Base-by-base conservation (phyloP, 2,113 vertebrate species). In the Heteronetta atricapilla region DNA sequence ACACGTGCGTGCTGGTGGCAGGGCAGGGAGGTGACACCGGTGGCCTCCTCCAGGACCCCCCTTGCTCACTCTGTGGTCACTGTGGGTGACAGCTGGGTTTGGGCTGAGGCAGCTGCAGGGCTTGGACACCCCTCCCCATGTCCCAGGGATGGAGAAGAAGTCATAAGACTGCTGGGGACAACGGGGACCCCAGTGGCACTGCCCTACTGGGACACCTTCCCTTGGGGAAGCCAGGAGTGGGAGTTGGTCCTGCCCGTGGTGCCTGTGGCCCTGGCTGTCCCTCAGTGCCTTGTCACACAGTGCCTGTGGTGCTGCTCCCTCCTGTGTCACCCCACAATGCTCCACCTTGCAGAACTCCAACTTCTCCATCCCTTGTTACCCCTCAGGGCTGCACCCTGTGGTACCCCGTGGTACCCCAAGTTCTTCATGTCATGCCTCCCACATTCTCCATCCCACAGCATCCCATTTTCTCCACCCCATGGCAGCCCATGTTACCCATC, bases 31-130 rank as follows among this genome's bases (percentile, higher is more conserved):
- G 23, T 42, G 21, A 50, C 14, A 21, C 20, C 15, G 6, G 20
- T 46, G 26, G 0, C 20, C 3, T 3, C 48, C 38, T 4, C 1
- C 0, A 22, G 22, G 12, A 21, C 13, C 31, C 46, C 23, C 29
- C 67, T 18, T 18, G 14, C 63, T 14, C 3, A 0, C 19, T 8
- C 4, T 22, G 23, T 22, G 48, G 22, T 22, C 48, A 13, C 48
- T 5, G 11, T 50, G 15, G 8, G 22, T 2, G 11, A 56, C 44
- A 11, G 28, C 19, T 76, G 26, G 17, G 6, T 56, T 52, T 92
- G 68, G 52, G 33, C 8, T 56, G 52, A 36, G 48, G 48, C 48
- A 50, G 11, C 22, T 10, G 22, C 11, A 6, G 22, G 48, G 22
- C 50, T 25, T 23, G 50, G 50, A 52, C 23, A 52, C 50, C 23